phyloP scores from a whole-genome alignment of 1,140 invertebrate genomes.

The Sipha flava region DNA sequence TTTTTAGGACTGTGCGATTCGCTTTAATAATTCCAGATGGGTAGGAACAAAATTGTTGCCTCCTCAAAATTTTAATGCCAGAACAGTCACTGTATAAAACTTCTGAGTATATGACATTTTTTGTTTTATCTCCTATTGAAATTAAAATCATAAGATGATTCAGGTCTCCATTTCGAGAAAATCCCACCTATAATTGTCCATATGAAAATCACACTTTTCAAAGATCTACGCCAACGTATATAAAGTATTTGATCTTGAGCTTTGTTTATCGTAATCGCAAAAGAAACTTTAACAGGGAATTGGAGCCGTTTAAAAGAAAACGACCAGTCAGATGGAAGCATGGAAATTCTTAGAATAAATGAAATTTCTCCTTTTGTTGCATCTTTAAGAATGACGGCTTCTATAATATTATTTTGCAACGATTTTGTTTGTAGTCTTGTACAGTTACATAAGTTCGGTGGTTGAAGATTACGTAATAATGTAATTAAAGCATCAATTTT shows the following conservation, averaged over 20 bases:
- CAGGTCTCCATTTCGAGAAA: slow-evolving; percentile 41
- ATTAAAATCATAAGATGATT: too few relatives aligned
- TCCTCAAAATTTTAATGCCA: too few relatives aligned
- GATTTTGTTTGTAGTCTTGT: slow-evolving; percentile 41
- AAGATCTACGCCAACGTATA: slow-evolving; percentile 42
- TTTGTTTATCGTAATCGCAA: too few relatives aligned
- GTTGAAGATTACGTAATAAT: slow-evolving; percentile 42
- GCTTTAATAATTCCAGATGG: too few relatives aligned
- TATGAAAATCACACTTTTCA: slow-evolving; percentile 43
- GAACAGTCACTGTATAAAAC: too few relatives aligned
- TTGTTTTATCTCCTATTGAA: slow-evolving; percentile 25
- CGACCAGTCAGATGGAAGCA: slow-evolving; percentile 37
- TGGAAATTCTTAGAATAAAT: too few relatives aligned
- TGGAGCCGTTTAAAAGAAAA: slow-evolving; percentile 46
- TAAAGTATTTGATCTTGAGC: slow-evolving; percentile 47
- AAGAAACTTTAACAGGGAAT: too few relatives aligned
- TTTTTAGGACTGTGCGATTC: too few relatives aligned
- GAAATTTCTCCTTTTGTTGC: too few relatives aligned
- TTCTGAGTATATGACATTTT: slow-evolving; percentile 32
- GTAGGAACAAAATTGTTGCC: too few relatives aligned
- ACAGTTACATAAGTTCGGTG: slow-evolving; percentile 44
- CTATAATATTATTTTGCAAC: too few relatives aligned
- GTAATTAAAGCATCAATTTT: slow-evolving; percentile 44
- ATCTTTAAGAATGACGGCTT: too few relatives aligned
- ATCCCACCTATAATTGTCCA: slow-evolving; percentile 46